phyloP scores from a whole-genome alignment of 2,888 invertebrate genomes.

The Bellardia bayeri region DNA sequence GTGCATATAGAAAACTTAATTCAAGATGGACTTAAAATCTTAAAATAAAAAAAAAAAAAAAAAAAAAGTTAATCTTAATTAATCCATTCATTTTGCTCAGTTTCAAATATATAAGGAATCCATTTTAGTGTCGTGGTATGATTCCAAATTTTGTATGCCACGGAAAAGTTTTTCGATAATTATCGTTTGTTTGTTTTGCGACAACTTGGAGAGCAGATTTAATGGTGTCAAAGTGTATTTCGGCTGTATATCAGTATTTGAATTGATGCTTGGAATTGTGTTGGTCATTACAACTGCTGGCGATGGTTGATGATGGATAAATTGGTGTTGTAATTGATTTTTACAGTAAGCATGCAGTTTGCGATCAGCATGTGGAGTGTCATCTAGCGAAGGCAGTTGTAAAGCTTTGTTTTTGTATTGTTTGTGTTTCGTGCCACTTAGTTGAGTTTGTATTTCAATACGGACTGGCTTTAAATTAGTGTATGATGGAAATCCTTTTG shows the following conservation, averaged over 20 bases:
- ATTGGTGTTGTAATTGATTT: background rate
- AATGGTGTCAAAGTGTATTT: slow-evolving; percentile 29
- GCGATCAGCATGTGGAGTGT: background rate
- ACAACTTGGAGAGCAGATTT: slow-evolving; percentile 23
- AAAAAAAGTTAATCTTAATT: background rate
- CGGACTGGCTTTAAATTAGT: background rate
- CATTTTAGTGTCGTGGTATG: slow-evolving; percentile 37
- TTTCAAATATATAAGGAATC: slow-evolving; percentile 22
- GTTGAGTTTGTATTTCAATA: background rate
- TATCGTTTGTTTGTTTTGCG: slow-evolving; percentile 36
- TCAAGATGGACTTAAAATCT: background rate
- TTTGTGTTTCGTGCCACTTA: background rate
- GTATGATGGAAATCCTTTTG: slow-evolving; percentile 41
- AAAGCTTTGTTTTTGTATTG: slow-evolving; percentile 5
- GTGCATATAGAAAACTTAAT: background rate
- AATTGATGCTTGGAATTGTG: background rate
- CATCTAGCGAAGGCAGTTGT: background rate
- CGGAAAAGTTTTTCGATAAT: slow-evolving; percentile 44
- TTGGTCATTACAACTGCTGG: background rate
- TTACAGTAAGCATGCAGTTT: background rate
- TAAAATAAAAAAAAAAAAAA: slow-evolving; percentile 22
- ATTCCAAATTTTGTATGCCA: slow-evolving; percentile 40
- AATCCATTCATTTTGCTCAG: slow-evolving; percentile 4
- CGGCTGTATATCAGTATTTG: background rate
- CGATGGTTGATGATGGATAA: background rate